Evolutionary conservation across 2,888 invertebrate genomes (phyloP).

Genomic region (Cheilosia pagana): DNA sequence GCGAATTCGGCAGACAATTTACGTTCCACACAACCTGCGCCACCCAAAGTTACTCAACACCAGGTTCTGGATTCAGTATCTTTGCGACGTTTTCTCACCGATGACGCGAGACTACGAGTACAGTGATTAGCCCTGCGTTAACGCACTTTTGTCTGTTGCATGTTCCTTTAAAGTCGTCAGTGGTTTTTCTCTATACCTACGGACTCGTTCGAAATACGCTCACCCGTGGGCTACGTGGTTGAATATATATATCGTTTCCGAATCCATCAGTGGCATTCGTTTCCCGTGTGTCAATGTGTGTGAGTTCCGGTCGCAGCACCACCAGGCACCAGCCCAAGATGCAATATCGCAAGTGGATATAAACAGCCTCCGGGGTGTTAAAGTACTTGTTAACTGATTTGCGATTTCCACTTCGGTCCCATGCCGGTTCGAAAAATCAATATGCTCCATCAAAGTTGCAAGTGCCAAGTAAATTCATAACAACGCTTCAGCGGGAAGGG

Average conservation of each 20-base stretch:
- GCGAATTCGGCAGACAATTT: conserved; percentile 35
- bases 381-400: conserved; percentile 44
- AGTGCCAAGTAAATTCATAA: conserved; percentile 25
- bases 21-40: conserved; percentile 66
- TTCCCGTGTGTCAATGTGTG: background rate
- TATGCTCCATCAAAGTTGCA: conserved; percentile 30
- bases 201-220: conserved; percentile 9
- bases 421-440: conserved; percentile 57
- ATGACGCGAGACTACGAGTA: conserved; percentile 64
- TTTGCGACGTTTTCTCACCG: conserved; percentile 74
- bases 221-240: conserved; percentile 2
- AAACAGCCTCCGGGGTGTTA: conserved; percentile 30
- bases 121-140: conserved; percentile 48
- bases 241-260: background rate
- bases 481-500: background rate
- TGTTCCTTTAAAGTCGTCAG: conserved; percentile 7
- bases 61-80: conserved; percentile 70
- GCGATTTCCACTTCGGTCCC: conserved; percentile 14
- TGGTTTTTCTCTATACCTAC: background rate
- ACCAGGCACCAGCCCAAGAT: background rate
- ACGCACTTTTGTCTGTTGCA: conserved; percentile 69
- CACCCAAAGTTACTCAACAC: conserved; percentile 56
- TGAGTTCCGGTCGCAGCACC: background rate
- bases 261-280: background rate
- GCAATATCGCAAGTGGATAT: conserved; percentile 25